Base-by-base conservation (phyloP, 2,888 invertebrate genomes). In the Parnassius apollo region DNA sequence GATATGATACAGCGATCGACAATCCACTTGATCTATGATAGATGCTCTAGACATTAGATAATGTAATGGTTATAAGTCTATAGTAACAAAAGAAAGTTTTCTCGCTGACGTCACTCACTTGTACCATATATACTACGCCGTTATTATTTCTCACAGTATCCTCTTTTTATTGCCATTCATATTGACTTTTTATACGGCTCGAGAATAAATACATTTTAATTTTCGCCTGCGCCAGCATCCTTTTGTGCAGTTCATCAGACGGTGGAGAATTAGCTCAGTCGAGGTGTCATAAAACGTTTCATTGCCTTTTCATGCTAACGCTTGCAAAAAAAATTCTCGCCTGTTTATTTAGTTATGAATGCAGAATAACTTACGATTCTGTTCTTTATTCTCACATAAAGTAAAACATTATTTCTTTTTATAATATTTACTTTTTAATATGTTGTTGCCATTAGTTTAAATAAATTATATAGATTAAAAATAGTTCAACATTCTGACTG, bases 171-270 rank as follows among this genome's bases (percentile, higher is more conserved):
- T 88, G 88, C 90, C 87, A 81, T 83, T 84, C 88, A 90, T 91
- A 91, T 91, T 91, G 91, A 88, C 90, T 91, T 91, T 91, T 91
- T 91, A 89, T 90, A 83, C 88, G 80, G 81, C 80, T 75, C 78
- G 76, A 76, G 91, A 90, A 91, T 91, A 91, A 91, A 91, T 91
- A 90, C 91, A 91, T 91, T 91, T 88, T 90, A 91, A 91, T 91
- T 91, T 86, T 83, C 81, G 84, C 85, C 76, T 76, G 80, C 80
- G 77, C 78, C 79, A 77, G 78, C 86, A 78, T 73, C 80, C 81
- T 82, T 82, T 85, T 86, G 81, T 82, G 77, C 82, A 77, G 76
- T 78, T 83, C 81, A 79, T 83, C 85, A 85, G 88, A 84, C 84
- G 69, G 75, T 67, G 65, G 77, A 72, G 82, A 89, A 90, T 91